Base-by-base conservation (phyloP, 2,888 invertebrate species). In the Rhingia campestris region DNA sequence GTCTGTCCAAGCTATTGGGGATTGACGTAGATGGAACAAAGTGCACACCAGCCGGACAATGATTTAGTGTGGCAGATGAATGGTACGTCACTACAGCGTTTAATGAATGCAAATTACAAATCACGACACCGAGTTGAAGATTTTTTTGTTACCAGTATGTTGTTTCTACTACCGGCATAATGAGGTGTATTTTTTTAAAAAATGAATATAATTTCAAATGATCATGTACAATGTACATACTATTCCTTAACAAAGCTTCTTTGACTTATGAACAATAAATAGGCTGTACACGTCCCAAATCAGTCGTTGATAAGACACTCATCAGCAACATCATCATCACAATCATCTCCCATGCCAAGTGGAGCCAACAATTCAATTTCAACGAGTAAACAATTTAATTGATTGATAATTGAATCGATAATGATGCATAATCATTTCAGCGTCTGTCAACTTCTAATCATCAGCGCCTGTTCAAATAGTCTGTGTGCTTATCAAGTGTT, bases 91-190 rank as follows among this genome's bases (percentile, higher is more conserved):
- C 49, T 56, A 39, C 49, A 54, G 30, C 81, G 45, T 64, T 63
- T 69, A 75, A 63, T 70, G 75, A 56, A 81, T 75, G 49, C 51
- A 75, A 81, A 81, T 75, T 81, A 75, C 6, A 9, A 49, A 67
- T 59, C 56, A 58, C 56, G 54, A 49, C 35, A 74, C n/a, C 35
- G 53, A 30, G 0, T 39, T n/a, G 5, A 4, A 61, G 22, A 22
- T 22, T 22, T 22, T 47, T 35, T 45, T 35, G 49, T 22, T 22
- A 22, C 2, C 22, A 2, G 22, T 22, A 22, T 22, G 22, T 22
- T 22, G 22, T 22, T 22, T 1, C 22, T 22, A 22, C 22, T 45
- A 45, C 56, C 59, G 70, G 51, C 33, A 33, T 22, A 53, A 35
- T 35, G 4, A 35, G 59, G 51, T 59, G 49, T 43, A 53, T 72